Evolutionary conservation across 1,140 invertebrate species (phyloP).

Genomic region (Atopsyche davidsoni): DNA sequence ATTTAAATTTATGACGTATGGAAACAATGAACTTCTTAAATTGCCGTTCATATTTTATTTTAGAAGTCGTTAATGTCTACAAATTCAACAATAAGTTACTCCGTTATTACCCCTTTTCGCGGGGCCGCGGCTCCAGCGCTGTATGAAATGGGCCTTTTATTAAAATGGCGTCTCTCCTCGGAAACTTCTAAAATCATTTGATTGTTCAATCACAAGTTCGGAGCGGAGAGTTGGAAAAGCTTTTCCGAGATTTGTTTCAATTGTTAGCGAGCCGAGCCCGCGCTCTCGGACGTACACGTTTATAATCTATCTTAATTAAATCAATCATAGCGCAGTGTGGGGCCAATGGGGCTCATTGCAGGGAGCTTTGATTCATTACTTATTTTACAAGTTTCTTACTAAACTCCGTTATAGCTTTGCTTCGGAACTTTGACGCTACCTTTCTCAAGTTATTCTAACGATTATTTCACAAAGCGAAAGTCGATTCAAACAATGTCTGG

Average conservation of each 20-base stretch:
- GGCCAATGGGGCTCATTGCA: too few species aligned
- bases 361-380: too few species aligned
- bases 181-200: constrained; percentile 20
- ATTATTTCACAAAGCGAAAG: too few species aligned
- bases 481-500: too few species aligned
- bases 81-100: constrained; percentile 23
- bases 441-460: too few species aligned
- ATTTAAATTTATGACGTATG: constrained; percentile 14
- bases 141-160: constrained; percentile 16
- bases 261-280: too few species aligned
- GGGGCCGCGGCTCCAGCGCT: constrained; percentile 9
- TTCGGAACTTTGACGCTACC: too few species aligned
- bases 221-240: constrained; percentile 11
- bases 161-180: constrained; percentile 11
- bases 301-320: not conserved
- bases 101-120: constrained; percentile 17
- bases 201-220: constrained; percentile 12
- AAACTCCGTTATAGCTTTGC: too few species aligned
- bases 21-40: constrained; percentile 12
- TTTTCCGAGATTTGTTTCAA: constrained; percentile 11
- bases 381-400: too few species aligned
- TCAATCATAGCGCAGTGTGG: not conserved
- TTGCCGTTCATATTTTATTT: constrained; percentile 23
- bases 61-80: constrained; percentile 25
- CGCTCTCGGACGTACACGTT: too few species aligned